These are phyloP conservation scores for Sipha flava DNA, from an alignment of 1,140 invertebrate species.

Conservation along the genomic window DNA sequence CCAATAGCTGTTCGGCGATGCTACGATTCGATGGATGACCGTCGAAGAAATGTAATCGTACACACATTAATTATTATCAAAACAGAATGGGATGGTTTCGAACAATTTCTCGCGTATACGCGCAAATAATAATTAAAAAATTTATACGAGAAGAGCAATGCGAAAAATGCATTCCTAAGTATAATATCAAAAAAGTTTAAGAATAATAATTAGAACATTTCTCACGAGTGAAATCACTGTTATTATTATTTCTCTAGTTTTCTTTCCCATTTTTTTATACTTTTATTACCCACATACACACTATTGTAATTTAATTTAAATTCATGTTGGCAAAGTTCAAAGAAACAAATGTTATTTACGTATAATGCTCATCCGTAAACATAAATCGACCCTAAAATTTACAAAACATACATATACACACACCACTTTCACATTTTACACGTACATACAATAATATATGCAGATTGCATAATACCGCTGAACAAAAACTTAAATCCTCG, in stretches of 20 bases:
- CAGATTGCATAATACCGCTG: background rate
- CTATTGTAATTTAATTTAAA: background rate
- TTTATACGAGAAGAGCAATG: no score
- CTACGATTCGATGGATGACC: no score
- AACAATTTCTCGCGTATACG: no score
- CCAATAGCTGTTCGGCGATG: no score
- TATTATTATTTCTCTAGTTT: background rate
- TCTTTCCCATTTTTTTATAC: background rate
- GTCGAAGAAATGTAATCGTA: no score
- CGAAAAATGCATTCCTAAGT: no score
- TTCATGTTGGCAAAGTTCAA: no score
- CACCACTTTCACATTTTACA: background rate
- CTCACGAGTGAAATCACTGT: background rate
- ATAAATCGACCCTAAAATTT: background rate
- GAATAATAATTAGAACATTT: background rate
- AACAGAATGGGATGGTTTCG: no score
- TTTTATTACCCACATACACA: background rate
- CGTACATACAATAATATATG: background rate
- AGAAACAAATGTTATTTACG: background rate
- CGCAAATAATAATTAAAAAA: no score
- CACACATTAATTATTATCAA: no score
- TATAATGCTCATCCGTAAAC: background rate
- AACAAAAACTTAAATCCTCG: background rate
- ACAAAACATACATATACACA: background rate
- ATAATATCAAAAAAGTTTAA: no score